Base-by-base conservation (phyloP, 1,140 invertebrate genomes). In the Pogonomyrmex barbatus region DNA sequence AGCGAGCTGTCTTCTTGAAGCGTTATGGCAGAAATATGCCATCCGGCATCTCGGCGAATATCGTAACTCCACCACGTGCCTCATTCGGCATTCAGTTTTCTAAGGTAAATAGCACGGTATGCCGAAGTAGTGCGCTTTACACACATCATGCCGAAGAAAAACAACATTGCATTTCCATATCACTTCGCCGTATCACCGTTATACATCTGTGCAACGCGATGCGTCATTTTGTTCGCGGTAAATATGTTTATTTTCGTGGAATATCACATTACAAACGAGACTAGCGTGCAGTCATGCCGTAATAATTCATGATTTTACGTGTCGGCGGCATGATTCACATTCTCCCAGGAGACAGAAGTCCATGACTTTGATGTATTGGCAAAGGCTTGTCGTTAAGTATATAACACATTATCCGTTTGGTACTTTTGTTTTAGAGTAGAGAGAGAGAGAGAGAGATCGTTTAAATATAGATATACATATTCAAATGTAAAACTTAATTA, bases 251-350 rank as follows among this genome's bases (percentile, higher is more conserved):
- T 63, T 65, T 39, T 85, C 60, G 24, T 1, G 36, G 17, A 68
- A 56, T 65, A 65, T 77, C 82, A 33, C 47, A 63, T 85, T 63
- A 63, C 36, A n/a, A 36, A 45, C n/a, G n/a, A 42, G 30, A 47
- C 36, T 47, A 24, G 17, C 14, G 17, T 10, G 9, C 9, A 24
- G 47, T 12, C 50, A 39, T 12, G 3, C 0, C 17, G 4, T 12
- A 68, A 83, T 83, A 83, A 83, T 83, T 83, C 54, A 75, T 12
- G 68, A 75, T 83, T 83, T 83, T 8, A 2, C 58, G 42, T 52
- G 79, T 50, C 42, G 54, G n/a, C 42, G 54, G n/a, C 68, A 30
- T 83, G 68, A 83, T 83, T 73, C 79, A 73, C 79, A 73, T 82
- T 17, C 79, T 73, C 79, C 6, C 42, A 39, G 17, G 24, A 73